Evolutionary conservation across 2,888 invertebrate genomes (phyloP), one percentile per base, ranked within the genome.

Genomic region (Cyclophora punctaria): DNA sequence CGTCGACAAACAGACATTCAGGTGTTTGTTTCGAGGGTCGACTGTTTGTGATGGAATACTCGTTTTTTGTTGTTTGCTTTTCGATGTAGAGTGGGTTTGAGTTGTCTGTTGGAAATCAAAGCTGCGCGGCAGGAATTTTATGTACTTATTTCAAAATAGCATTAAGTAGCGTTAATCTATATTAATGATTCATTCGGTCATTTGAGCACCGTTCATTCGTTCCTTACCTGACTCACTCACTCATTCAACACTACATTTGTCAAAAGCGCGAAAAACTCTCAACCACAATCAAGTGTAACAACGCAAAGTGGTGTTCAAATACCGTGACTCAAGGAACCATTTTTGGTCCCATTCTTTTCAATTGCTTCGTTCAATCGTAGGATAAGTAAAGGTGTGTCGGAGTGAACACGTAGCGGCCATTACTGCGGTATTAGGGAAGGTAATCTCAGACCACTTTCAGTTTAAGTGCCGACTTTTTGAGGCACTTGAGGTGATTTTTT

Each of bases 1-100:
- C 67, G 68, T 65, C 55, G 35, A 55, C 67, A 72, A 73, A 73
- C 73, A 72, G 47, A 44, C 37, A 41, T 51, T 72, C 73, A 73
- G 73, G 73, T 73, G 73, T 69, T 73, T 69, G 69, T 59, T 56
- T 55, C 57, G 58, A 58, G 58, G 50, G 48, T 44, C 4, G 34
- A 46, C 48, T 57, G 52, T 49, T 55, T 55, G 51, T 60, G 54
- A 57, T 58, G 58, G 57, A 55, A 55, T 45, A 49, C 48, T 37
- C 44, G 44, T 53, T 56, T 53, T 53, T 41, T 51, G 48, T 49
- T 40, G 20, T 20, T 20, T 20, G 20, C 20, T 20, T 20, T 20
- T 20, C 20, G 20, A 20, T 20, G 20, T 20, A 20, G 20, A 20
- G 20, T 20, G 20, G 20, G 20, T 20, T 20, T 20, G 20, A 20